Conservation (phyloP, 1,140 invertebrate genomes). For the Trachymyrmex septentrionalis region DNA sequence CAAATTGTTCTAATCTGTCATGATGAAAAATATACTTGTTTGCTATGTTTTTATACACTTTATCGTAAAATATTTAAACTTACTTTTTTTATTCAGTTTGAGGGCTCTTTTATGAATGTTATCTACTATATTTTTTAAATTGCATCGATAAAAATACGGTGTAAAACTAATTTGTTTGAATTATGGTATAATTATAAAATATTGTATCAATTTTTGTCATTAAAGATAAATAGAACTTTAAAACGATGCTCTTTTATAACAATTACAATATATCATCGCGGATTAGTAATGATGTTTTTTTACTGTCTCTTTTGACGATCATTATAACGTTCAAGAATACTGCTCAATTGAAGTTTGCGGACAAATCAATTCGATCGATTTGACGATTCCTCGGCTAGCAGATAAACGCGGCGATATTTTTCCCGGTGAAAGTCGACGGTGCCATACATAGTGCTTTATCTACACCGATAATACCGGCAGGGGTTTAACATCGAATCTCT, state of each 20-base stretch:
- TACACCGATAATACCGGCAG: slow-evolving; percentile 45
- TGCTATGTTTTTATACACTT: neutral
- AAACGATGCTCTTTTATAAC: slow-evolving; percentile 11
- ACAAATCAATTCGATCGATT: slow-evolving; percentile 61
- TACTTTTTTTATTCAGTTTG: neutral
- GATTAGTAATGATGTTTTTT: neutral
- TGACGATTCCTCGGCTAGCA: neutral
- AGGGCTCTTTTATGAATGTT: neutral
- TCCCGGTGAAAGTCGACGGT: slow-evolving; percentile 12
- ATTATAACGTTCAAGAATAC: neutral
- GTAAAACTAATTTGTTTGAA: neutral
- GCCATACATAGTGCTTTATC: slow-evolving; percentile 61
- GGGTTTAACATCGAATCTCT: slow-evolving; percentile 65
- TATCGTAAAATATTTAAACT: neutral
- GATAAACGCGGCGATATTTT: slow-evolving; percentile 50
- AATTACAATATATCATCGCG: slow-evolving; percentile 20
- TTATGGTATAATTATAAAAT: neutral
- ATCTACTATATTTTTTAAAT: slow-evolving; percentile 19
- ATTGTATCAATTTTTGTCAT: neutral
- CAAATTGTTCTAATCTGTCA: neutral
- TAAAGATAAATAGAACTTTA: neutral
- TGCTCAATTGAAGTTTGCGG: slow-evolving; percentile 19
- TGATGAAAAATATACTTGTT: neutral
- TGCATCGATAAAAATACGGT: slow-evolving; percentile 1
- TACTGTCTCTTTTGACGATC: neutral